These are phyloP conservation scores for Orius laevigatus DNA, from an alignment of 1,140 invertebrate species.

Conservation along the genomic window DNA sequence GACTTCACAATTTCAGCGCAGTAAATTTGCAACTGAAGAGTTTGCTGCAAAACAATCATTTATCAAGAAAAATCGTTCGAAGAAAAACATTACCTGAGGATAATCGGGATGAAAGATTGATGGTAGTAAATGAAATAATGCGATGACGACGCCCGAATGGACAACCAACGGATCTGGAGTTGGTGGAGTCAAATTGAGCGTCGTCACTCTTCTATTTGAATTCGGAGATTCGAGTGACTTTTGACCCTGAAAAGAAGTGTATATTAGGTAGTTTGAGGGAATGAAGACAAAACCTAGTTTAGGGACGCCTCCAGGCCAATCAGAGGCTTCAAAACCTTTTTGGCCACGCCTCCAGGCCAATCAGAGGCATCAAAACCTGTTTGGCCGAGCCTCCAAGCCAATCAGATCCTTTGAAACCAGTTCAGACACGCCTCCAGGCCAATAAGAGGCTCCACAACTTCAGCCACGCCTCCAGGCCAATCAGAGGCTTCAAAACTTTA, in stretches of 20 bases:
- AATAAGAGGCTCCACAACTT: too few species aligned
- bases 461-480: too few species aligned
- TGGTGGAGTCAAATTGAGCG: constrained; percentile 59
- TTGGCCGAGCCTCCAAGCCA: too few species aligned
- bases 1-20: constrained; percentile 81
- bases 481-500: too few species aligned
- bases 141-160: constrained; percentile 90
- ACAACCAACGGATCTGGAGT: constrained; percentile 78
- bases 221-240: constrained; percentile 32
- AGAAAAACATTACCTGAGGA: constrained; percentile 22
- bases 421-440: too few species aligned
- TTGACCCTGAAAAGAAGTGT: constrained; percentile 26
- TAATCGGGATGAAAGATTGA: constrained; percentile 43
- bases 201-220: constrained; percentile 36
- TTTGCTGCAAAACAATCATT: constrained; percentile 20
- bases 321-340: too few species aligned
- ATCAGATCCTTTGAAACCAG: too few species aligned
- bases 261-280: too few species aligned
- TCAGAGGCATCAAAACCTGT: too few species aligned
- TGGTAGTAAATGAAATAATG: constrained; percentile 82
- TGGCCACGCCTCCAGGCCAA: too few species aligned
- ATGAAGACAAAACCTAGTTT: too few species aligned
- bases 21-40: constrained; percentile 67
- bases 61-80: neutral
- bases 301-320: too few species aligned